Base-by-base conservation (phyloP, 2,113 vertebrate genomes). In the Tinamus guttatus region DNA sequence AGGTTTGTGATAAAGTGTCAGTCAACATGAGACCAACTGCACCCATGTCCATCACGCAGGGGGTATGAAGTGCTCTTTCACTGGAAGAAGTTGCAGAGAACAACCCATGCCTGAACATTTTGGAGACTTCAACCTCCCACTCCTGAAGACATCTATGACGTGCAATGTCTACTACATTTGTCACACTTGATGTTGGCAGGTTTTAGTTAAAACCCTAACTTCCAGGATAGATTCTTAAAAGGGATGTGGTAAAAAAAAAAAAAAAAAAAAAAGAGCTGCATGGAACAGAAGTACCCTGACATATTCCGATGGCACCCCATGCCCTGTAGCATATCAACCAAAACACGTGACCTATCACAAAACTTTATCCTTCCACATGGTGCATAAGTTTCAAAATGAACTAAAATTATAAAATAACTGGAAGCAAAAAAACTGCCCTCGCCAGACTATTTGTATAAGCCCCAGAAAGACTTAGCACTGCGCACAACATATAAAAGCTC, bases 151-250 rank as follows among this genome's bases (percentile, higher is more conserved):
- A 95, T 89, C 94, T 78, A 89, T 90, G 91, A 92, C 60, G 28
- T 92, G 93, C 86, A 87, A 78, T 59, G 86, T 91, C 96, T 96
- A 74, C 88, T 63, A 59, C 70, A 74, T 94, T 93, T 92, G 94
- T 93, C 88, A 96, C 90, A 87, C 85, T 93, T 76, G 77, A 92
- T 32, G 27, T 45, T 90, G 78, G 86, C 69, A 92, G 40, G 94
- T 94, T 94, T 89, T 84, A 96, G 70, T 74, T 85, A 65, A 93
- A 96, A 94, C 74, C 82, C 83, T 60, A 43, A 78, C 88, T 92
- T 95, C 87, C 94, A 98, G 97, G 93, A 90, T 59, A 93, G 76
- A 74, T 84, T 95, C 93, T 93, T 87, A 91, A 96, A 97, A 96
- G 92, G 80, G 94, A 83, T 84, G 47, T 43, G 93, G 91, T 95